Conservation (phyloP, 2,797 vertebrate species). For the Chelidonichthys spinosus region DNA sequence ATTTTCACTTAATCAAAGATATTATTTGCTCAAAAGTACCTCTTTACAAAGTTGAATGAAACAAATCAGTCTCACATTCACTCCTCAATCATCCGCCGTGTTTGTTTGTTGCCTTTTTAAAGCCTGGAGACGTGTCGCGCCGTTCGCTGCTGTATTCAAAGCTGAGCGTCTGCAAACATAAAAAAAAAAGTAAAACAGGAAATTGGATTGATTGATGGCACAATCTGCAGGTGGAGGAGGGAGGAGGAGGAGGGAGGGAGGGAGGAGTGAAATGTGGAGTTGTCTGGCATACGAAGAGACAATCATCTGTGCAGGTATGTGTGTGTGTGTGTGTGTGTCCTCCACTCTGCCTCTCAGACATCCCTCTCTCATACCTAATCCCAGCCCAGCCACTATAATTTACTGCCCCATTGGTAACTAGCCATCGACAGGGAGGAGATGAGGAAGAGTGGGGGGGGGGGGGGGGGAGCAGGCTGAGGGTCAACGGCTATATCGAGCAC, state of each 20-base stretch:
- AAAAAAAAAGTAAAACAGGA: slow-evolving; percentile 32
- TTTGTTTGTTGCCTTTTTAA: slow-evolving; percentile 4
- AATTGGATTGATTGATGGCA: slow-evolving; percentile 74
- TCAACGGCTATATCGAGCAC: slow-evolving; percentile 81
- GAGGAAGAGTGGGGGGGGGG: slow-evolving; percentile 64
- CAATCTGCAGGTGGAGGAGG: slow-evolving; percentile 72
- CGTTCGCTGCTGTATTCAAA: slow-evolving; percentile 12
- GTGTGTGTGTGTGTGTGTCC: slow-evolving; percentile 41
- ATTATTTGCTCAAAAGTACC: neutral
- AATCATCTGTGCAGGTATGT: slow-evolving; percentile 60
- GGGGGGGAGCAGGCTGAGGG: slow-evolving; percentile 70
- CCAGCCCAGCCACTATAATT: slow-evolving; percentile 75
- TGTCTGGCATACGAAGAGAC: slow-evolving; percentile 71
- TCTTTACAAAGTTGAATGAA: slow-evolving; percentile 1
- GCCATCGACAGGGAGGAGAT: slow-evolving; percentile 74
- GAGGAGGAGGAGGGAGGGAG: slow-evolving; percentile 52
- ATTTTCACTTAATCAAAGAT: neutral
- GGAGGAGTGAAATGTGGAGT: slow-evolving; percentile 66
- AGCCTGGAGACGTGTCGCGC: neutral
- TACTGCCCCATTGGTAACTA: slow-evolving; percentile 77
- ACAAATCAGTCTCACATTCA: neutral
- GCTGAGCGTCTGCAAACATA: slow-evolving; percentile 45
- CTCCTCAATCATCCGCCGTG: neutral
- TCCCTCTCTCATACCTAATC: slow-evolving; percentile 72
- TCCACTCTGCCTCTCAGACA: slow-evolving; percentile 56